phyloP scores from a whole-genome alignment of 2,113 vertebrate species.

The Gopherus evgoodei region DNA sequence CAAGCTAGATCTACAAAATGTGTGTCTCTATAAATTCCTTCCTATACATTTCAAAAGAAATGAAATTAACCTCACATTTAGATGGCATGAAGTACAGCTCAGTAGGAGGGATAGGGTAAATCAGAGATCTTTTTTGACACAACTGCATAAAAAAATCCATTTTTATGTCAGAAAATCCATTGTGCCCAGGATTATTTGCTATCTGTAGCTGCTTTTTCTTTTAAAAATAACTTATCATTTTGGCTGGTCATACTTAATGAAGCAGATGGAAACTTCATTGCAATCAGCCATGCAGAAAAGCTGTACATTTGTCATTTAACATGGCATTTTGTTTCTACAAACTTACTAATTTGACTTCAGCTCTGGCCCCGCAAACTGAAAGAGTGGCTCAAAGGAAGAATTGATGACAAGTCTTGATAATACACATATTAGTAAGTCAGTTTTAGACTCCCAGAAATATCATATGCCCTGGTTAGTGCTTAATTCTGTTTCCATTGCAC shows the following conservation, averaged over 20 bases:
- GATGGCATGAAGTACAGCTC: not conserved
- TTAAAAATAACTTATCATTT: not conserved
- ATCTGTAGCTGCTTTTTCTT: not conserved
- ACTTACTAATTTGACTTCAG: not conserved
- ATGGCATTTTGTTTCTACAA: not conserved
- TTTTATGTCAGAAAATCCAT: not conserved
- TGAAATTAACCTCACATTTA: not conserved
- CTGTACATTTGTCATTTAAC: not conserved
- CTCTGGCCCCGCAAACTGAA: not conserved
- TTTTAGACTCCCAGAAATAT: not conserved
- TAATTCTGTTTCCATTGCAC: not conserved
- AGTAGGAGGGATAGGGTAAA: not conserved
- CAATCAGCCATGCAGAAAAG: not conserved
- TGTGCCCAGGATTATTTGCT: not conserved
- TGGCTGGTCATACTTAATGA: not conserved
- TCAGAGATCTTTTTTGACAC: not conserved
- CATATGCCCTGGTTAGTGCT: not conserved
- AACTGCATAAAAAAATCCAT: not conserved
- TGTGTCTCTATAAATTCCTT: not conserved
- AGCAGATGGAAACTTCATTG: not conserved
- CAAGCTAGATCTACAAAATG: not conserved
- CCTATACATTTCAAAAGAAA: conserved; percentile 24
- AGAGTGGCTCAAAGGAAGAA: not conserved
- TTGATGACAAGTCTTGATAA: not conserved
- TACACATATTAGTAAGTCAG: not conserved